Conservation (phyloP, 92 coral and sea anemone genomes). For the Epizoanthus illoricatus region DNA sequence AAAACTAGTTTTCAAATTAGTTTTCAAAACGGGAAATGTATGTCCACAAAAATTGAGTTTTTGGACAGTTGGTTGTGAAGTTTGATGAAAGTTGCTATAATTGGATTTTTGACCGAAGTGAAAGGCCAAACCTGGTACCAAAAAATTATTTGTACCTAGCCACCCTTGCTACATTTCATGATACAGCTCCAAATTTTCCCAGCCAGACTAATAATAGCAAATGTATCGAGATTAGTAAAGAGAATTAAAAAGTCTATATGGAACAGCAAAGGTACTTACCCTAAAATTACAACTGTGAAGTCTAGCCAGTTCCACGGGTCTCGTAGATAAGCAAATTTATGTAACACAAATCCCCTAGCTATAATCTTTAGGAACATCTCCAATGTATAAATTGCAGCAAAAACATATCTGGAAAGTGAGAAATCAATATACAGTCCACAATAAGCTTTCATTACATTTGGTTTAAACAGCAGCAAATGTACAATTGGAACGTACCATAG, state of each 20-base stretch:
- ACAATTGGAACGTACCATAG: too few relatives aligned
- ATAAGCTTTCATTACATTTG: not conserved
- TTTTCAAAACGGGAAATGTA: too few relatives aligned
- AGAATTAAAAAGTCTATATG: not conserved
- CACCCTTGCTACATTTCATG: too few relatives aligned
- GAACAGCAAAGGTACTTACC: conserved; percentile 56
- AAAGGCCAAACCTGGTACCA: not conserved
- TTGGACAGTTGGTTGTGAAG: too few relatives aligned
- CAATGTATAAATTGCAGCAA: conserved; percentile 89
- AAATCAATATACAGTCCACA: not conserved
- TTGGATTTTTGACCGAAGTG: too few relatives aligned
- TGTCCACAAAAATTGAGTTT: too few relatives aligned
- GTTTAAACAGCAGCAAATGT: not conserved
- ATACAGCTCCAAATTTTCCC: not conserved
- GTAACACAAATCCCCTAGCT: conserved; percentile 89
- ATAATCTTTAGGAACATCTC: conserved; percentile 93
- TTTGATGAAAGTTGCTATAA: too few relatives aligned
- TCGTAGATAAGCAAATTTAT: conserved; percentile 85
- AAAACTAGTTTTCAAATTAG: too few relatives aligned
- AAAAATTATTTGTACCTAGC: not conserved
- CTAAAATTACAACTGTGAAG: conserved; percentile 89
- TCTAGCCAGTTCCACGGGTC: conserved; percentile 96
- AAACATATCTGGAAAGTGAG: conserved; percentile 73
- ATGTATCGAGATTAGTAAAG: not conserved
- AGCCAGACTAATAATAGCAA: not conserved